These are phyloP conservation scores for Sebastes wilsoni DNA, from an alignment of 2,797 vertebrate species.

Conservation along the genomic window DNA sequence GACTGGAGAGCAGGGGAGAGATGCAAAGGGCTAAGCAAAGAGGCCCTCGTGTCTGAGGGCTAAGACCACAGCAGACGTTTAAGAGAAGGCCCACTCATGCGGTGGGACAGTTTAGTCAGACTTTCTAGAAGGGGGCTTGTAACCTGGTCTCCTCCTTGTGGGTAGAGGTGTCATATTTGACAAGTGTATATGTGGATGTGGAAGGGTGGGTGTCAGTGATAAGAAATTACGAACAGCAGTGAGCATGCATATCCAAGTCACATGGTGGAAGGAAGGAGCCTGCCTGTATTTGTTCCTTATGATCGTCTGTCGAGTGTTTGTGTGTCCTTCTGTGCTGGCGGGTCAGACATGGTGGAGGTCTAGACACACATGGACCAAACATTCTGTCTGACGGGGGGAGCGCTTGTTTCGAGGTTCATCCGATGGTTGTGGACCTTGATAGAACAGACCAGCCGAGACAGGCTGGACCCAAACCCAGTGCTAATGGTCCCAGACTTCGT, in stretches of 20 bases:
- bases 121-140: conserved; percentile 18
- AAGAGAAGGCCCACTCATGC: neutral
- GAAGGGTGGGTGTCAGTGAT: conserved; percentile 75
- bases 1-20: conserved; percentile 57
- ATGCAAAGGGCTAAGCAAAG: conserved; percentile 48
- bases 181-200: conserved; percentile 81
- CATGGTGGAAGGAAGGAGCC: conserved; percentile 72
- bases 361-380: conserved; percentile 80
- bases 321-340: conserved; percentile 85
- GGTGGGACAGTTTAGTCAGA: conserved; percentile 25
- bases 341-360: conserved; percentile 84
- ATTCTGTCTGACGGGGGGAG: conserved; percentile 71
- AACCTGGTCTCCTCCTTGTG: conserved; percentile 68
- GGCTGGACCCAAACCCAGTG: conserved; percentile 59
- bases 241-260: conserved; percentile 79
- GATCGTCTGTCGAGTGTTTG: conserved; percentile 85
- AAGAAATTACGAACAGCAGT: conserved; percentile 80
- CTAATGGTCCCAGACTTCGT: conserved; percentile 61
- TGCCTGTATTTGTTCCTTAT: conserved; percentile 79
- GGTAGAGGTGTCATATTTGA: conserved; percentile 78
- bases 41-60: conserved; percentile 15
- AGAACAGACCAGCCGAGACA: conserved; percentile 71
- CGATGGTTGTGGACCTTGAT: conserved; percentile 76
- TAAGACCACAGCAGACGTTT: conserved; percentile 14
- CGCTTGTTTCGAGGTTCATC: conserved; percentile 74